Percentiles rank a stretch among this genome's conserved stretches.
Evolutionary conservation across 2,888 invertebrate species (phyloP).

Genomic region (Nemurella pictetii): DNA sequence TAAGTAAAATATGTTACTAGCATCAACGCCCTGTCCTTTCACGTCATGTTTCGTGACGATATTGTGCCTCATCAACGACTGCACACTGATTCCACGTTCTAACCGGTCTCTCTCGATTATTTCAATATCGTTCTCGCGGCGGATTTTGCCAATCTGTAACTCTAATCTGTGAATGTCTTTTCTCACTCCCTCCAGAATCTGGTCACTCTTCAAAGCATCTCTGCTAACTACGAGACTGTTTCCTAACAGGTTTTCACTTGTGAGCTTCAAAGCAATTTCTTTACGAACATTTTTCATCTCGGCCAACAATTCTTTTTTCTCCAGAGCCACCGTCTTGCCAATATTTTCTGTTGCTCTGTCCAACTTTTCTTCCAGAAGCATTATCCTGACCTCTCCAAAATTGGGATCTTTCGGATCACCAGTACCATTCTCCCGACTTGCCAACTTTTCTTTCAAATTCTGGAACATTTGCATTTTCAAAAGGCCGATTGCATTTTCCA

Average conservation of each 20-base stretch:
- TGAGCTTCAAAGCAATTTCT: conserved; percentile 16
- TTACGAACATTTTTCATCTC: conserved; percentile 31
- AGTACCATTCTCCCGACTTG: neutral
- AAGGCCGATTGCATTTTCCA: conserved; percentile 23
- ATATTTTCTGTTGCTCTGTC: conserved; percentile 26
- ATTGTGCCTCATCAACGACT: neutral
- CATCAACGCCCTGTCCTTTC: neutral
- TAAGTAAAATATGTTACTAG: neutral
- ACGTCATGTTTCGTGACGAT: neutral
- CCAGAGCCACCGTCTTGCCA: conserved; percentile 21
- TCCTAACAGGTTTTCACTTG: neutral
- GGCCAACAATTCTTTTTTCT: conserved; percentile 13
- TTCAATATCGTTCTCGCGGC: neutral
- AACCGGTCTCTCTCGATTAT: neutral
- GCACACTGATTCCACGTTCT: neutral
- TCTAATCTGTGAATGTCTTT: neutral
- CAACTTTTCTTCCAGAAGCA: conserved; percentile 31
- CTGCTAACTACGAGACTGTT: neutral
- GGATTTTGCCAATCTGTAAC: neutral
- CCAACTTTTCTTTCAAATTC: conserved; percentile 12
- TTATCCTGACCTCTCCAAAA: conserved; percentile 22
- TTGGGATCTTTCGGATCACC: neutral
- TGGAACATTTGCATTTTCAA: conserved; percentile 27
- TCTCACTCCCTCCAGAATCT: conserved; percentile 4
- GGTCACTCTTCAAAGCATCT: conserved; percentile 1